Evolutionary conservation across 2,797 vertebrate genomes (phyloP).

Genomic region (Falco columbarius): DNA sequence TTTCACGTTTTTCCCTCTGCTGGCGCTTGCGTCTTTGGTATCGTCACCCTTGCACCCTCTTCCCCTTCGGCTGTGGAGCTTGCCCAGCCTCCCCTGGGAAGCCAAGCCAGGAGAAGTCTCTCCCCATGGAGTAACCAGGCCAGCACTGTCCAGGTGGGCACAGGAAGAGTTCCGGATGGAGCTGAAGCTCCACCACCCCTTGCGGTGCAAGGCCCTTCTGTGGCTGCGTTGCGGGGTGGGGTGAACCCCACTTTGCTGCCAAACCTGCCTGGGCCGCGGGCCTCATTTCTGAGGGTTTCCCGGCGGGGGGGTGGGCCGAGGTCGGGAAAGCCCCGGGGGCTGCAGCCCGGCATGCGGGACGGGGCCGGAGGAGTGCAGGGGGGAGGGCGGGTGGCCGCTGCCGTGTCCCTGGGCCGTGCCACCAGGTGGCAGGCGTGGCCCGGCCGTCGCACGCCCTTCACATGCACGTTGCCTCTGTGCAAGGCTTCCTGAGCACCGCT

Average conservation of each 20-base stretch:
- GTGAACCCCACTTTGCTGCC: fast-evolving
- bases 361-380: too few relatives aligned
- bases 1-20: background rate
- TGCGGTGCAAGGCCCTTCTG: fast-evolving
- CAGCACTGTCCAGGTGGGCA: fast-evolving
- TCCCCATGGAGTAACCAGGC: fast-evolving
- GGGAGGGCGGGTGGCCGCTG: too few relatives aligned
- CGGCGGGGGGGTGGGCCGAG: fast-evolving
- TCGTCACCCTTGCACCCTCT: fast-evolving
- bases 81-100: background rate
- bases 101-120: too few relatives aligned
- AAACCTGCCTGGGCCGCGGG: fast-evolving
- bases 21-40: fast-evolving
- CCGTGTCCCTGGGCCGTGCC: background rate
- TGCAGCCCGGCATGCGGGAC: background rate
- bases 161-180: too few relatives aligned
- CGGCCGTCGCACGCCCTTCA: fast-evolving
- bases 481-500: fast-evolving
- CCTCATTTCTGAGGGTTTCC: fast-evolving
- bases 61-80: fast-evolving
- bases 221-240: background rate
- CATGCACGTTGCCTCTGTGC: fast-evolving
- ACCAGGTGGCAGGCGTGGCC: slow-evolving; percentile 32
- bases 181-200: fast-evolving
- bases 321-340: too few relatives aligned